Percentiles rank a stretch among this genome's conserved stretches.
phyloP scores from a whole-genome alignment of 2,888 invertebrate species.

The Sarcophaga subvicina region DNA sequence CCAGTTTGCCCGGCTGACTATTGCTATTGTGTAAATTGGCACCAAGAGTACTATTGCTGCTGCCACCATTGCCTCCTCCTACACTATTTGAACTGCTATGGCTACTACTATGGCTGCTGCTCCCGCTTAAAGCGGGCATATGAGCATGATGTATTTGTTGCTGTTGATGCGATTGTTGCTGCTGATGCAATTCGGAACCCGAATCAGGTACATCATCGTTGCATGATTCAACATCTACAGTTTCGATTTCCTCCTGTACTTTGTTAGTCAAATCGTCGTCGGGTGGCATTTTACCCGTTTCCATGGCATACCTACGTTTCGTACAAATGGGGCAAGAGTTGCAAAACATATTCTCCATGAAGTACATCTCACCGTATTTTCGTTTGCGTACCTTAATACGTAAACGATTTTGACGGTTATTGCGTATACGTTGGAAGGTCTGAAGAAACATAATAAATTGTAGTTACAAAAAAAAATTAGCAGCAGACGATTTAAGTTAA shows the following conservation, averaged over 20 bases:
- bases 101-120: slow-evolving; percentile 64
- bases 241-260: slow-evolving; percentile 85
- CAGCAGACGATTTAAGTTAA: no score
- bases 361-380: slow-evolving; percentile 84
- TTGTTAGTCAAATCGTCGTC: slow-evolving; percentile 78
- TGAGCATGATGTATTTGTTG: slow-evolving; percentile 69
- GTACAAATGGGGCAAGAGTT: slow-evolving; percentile 86
- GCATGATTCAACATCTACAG: slow-evolving; percentile 86
- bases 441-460: slow-evolving; percentile 52
- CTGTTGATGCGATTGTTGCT: slow-evolving; percentile 56
- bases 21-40: slow-evolving; percentile 77
- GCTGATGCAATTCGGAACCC: slow-evolving; percentile 76
- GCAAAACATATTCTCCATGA: slow-evolving; percentile 81
- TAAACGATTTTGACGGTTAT: slow-evolving; percentile 87
- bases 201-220: slow-evolving; percentile 81
- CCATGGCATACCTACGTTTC: slow-evolving; percentile 80
- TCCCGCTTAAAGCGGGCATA: slow-evolving; percentile 62
- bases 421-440: slow-evolving; percentile 87
- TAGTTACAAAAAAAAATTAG: not conserved
- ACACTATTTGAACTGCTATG: slow-evolving; percentile 69
- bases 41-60: slow-evolving; percentile 62
- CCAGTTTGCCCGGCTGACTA: slow-evolving; percentile 79
- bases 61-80: slow-evolving; percentile 65
- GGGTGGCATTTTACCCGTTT: slow-evolving; percentile 84
- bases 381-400: slow-evolving; percentile 86